Conservation (phyloP, 2,797 vertebrate species). For the Cyclopterus lumpus region DNA sequence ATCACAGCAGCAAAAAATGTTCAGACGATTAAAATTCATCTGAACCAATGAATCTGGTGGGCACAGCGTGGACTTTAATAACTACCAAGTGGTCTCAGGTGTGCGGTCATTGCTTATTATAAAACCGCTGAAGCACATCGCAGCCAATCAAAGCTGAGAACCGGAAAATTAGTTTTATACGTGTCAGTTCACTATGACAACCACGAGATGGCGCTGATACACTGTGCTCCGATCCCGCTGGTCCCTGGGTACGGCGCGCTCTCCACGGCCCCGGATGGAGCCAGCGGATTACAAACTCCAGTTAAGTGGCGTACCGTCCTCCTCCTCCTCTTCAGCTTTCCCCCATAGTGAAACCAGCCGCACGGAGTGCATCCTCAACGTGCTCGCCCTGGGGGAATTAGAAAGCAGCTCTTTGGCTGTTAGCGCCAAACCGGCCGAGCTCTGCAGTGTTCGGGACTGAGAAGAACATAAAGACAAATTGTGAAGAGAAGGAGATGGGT, state of each 20-base stretch:
- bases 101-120: conserved; percentile 65
- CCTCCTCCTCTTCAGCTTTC: conserved; percentile 65
- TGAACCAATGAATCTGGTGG: conserved; percentile 10
- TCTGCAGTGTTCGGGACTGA: conserved; percentile 57
- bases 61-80: conserved; percentile 38
- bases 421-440: conserved; percentile 46
- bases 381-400: conserved; percentile 43
- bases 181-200: rapidly evolving
- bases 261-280: conserved; percentile 69
- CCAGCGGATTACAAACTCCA: conserved; percentile 79
- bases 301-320: conserved; percentile 76
- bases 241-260: conserved; percentile 53
- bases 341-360: conserved; percentile 68
- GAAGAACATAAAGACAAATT: conserved; percentile 55
- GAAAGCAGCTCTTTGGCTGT: conserved; percentile 49
- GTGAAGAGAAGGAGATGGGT: conserved; percentile 75
- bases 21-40: conserved; percentile 2
- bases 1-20: background rate
- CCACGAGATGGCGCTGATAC: conserved; percentile 69
- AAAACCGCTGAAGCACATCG: conserved; percentile 60
- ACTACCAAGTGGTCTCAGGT: conserved; percentile 62
- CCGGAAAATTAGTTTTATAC: background rate
- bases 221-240: background rate
- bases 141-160: conserved; percentile 62
- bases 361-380: conserved; percentile 66